Evolutionary conservation across 2,888 invertebrate species (phyloP).

Genomic region (Chymomyza amoena): DNA sequence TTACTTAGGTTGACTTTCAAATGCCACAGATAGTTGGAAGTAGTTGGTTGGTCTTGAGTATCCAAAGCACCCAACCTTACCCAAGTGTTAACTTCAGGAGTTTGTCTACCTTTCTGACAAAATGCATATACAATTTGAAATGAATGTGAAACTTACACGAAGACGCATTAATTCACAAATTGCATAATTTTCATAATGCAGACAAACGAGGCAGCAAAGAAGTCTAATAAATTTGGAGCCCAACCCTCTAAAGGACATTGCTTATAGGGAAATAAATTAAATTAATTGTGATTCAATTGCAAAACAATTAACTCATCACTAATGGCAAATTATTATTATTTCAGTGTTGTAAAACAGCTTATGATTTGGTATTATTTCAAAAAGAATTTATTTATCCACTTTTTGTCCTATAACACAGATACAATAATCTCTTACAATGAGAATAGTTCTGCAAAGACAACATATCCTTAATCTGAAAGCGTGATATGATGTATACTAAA

Average conservation of each 20-base stretch:
- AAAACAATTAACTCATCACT: slow-evolving; percentile 50
- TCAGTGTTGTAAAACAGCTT: no score
- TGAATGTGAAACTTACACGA: slow-evolving; percentile 68
- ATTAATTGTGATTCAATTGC: slow-evolving; percentile 68
- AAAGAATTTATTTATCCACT: no score
- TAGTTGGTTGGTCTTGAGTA: slow-evolving; percentile 9
- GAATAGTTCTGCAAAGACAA: no score
- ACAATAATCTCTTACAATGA: no score
- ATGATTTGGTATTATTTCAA: no score
- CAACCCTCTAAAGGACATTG: slow-evolving; percentile 35
- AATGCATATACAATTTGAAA: slow-evolving; percentile 54
- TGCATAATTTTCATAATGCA: slow-evolving; percentile 47
- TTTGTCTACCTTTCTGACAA: slow-evolving; percentile 50
- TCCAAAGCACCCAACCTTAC: neutral
- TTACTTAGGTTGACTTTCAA: slow-evolving; percentile 57
- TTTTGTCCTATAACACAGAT: no score
- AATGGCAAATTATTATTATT: neutral
- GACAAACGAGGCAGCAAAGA: slow-evolving; percentile 19
- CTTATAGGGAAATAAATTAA: slow-evolving; percentile 47
- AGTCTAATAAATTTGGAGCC: slow-evolving; percentile 2
- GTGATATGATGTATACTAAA: no score
- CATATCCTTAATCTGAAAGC: no score
- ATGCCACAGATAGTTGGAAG: slow-evolving; percentile 45
- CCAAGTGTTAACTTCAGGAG: neutral
- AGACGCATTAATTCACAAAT: slow-evolving; percentile 44